phyloP scores from a whole-genome alignment of 2,113 vertebrate genomes.

The Amphiprion ocellaris region DNA sequence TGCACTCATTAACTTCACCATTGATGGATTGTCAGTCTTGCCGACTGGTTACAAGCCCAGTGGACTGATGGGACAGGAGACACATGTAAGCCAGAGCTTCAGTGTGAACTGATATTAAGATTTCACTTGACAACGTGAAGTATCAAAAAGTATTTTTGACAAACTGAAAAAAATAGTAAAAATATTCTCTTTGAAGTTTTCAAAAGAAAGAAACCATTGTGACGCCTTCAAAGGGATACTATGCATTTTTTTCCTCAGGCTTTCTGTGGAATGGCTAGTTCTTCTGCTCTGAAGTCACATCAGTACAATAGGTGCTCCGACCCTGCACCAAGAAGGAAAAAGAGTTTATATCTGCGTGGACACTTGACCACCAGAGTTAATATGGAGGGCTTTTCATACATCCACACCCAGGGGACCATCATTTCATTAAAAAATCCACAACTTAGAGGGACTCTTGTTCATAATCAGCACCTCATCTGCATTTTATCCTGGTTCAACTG shows the following conservation, averaged over 20 bases:
- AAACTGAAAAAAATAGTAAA: slow-evolving; percentile 39
- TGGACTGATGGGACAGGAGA: neutral
- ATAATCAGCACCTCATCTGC: slow-evolving; percentile 62
- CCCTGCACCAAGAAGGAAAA: slow-evolving; percentile 12
- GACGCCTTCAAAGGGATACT: slow-evolving; percentile 56
- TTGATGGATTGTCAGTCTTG: neutral
- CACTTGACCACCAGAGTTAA: slow-evolving; percentile 27
- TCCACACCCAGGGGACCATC: slow-evolving; percentile 15
- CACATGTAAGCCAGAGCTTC: slow-evolving; percentile 1
- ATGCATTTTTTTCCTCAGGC: slow-evolving; percentile 32
- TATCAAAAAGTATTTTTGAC: slow-evolving; percentile 33
- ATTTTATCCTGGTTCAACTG: slow-evolving; percentile 51
- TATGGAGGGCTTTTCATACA: neutral
- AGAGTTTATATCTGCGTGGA: slow-evolving; percentile 29
- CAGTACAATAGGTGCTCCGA: neutral
- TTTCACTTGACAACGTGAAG: slow-evolving; percentile 50
- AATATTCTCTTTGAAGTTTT: slow-evolving; percentile 65
- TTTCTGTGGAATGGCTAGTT: slow-evolving; percentile 32
- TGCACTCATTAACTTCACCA: neutral
- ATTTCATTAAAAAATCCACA: slow-evolving; percentile 38
- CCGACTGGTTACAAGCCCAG: slow-evolving; percentile 15
- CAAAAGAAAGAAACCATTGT: slow-evolving; percentile 43
- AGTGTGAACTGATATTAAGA: slow-evolving; percentile 44
- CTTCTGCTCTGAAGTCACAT: slow-evolving; percentile 13
- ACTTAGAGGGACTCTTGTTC: slow-evolving; percentile 37